A percentile compares a stretch with the other conserved stretches of the same genome.
Conservation (phyloP, 2,888 invertebrate species). For the Conops quadrifasciatus region DNA sequence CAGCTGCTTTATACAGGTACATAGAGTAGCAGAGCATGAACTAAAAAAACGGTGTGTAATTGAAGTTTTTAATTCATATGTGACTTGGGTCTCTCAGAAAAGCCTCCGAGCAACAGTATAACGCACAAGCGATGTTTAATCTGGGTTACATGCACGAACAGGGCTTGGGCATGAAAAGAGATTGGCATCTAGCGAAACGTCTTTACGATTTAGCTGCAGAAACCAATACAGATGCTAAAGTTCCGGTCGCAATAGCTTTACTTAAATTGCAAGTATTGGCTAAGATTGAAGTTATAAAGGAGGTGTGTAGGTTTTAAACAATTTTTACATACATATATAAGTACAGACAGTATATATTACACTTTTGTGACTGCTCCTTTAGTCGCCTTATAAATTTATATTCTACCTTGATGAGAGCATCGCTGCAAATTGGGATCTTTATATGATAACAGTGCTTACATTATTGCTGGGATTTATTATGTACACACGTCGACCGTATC, state of each 20-base stretch:
- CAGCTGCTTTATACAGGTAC: slow-evolving; percentile 85
- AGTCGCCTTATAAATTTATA: slow-evolving; percentile 73
- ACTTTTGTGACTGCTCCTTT: slow-evolving; percentile 48
- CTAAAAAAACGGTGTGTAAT: too few relatives aligned
- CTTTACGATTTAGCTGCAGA: slow-evolving; percentile 97
- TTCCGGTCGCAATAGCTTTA: slow-evolving; percentile 92
- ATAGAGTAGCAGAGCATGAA: not conserved
- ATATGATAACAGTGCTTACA: slow-evolving; percentile 83
- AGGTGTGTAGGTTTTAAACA: slow-evolving; percentile 67
- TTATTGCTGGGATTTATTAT: slow-evolving; percentile 84
- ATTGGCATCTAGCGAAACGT: slow-evolving; percentile 96
- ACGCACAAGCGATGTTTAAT: slow-evolving; percentile 99
- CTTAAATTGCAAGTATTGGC: slow-evolving; percentile 82
- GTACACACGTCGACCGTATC: slow-evolving; percentile 76
- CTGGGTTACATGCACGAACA: slow-evolving; percentile 99
- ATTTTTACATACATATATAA: not conserved
- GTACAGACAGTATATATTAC: not conserved
- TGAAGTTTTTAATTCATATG: too few relatives aligned
- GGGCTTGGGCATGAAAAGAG: slow-evolving; percentile 87
- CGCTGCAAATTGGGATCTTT: slow-evolving; percentile 93
- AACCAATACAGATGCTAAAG: slow-evolving; percentile 89
- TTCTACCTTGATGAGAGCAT: slow-evolving; percentile 76
- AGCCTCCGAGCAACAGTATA: slow-evolving; percentile 93
- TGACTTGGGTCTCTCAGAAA: slow-evolving; percentile 66
- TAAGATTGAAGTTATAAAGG: slow-evolving; percentile 76